Evolutionary conservation across 2,797 vertebrate species (phyloP), one percentile per base, ranked within the genome.

Genomic region (Dermochelys coriacea): DNA sequence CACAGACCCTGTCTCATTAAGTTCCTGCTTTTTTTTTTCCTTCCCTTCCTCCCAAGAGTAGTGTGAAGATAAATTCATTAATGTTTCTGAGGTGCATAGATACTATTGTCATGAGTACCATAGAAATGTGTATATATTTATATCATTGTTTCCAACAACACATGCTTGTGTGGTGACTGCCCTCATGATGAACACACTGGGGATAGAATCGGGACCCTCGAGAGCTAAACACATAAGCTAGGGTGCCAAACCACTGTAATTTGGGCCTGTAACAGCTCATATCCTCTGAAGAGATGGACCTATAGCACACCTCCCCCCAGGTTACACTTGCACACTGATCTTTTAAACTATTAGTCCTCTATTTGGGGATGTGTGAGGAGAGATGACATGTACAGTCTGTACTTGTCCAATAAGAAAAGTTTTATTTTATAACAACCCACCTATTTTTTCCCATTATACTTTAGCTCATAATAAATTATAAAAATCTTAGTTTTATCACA

Each of bases 401-500:
- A 49, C 18, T 87, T 89, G 41, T 92, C 12, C 54, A 82, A 31
- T 57, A 64, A 61, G 27, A 89, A 71, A 41, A 80, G 25, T 37
- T 2, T 37, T 2, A 85, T 90, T 45, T 88, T 82, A 84, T 25
- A 86, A 15, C 27, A 82, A 81, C 82, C 74, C 27, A 93, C 12
- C 85, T 90, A 59, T 79, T 47, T 41, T 90, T 93, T 91, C 37
- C 75, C 90, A 78, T 80, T 94, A 85, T 52, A 11, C n/a, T 15
- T 45, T 80, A 84, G 45, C 41, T 95, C 75, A 84, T 86, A 86
- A n/a, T n/a, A n/a, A n/a, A 5, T 74, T 12, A 87, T 50, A 64
- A 21, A 52, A 92, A 68, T 82, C 84, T 84, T 1, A 4, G 41
- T 84, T 82, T 93, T 85, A 49, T 64, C 14, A 90, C n/a, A 88